Evolutionary conservation across 2,888 invertebrate species (phyloP), one percentile per base, ranked within the genome.

Genomic region (Aphrophora alni): DNA sequence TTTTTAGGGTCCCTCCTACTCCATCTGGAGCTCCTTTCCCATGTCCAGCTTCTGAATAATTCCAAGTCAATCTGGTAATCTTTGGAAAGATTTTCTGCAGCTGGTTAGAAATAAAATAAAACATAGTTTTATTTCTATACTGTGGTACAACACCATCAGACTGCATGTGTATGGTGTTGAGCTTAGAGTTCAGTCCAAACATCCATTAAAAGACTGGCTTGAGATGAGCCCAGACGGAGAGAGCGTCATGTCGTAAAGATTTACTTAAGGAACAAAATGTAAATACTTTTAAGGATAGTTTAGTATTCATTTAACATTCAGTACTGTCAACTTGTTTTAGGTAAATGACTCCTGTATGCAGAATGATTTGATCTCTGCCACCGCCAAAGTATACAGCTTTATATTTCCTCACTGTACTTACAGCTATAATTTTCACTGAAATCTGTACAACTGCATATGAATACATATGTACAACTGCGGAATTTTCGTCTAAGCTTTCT

Each of bases 341-440:
- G 33, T 76, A 59, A 5, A 26, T 17, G 10, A 76, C 76, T n/a
- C 76, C 76, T 68, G 76, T 76, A 27, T 76, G 76, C 8, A 76
- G 5, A 27, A 26, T 76, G 7, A 76, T 27, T 59, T 76, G 59
- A 8, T 76, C n/a, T 24, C 76, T 21, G 2, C 25, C 24, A 10
- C 68, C 76, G 3, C 76, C 76, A 75, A 75, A 75, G 21, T 75
- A 44, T 1, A 75, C 38, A 3, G 38, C 38, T 25, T 75, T 21
- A 17, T n/a, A 75, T 25, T 26, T 75, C 75, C 38, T 75, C 59
- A 59, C 21, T 21, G 59, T 75, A 59, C 14, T 71, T 71, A 8
- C 33, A 33, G 33, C 8, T 33, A 8, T 33, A 33, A 33, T 33
- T 33, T 33, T 33, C 33, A 33, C 33, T 33, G 8, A 33, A 33